Evolutionary conservation across 2,113 vertebrate species (phyloP).

Genomic region (Rostratula benghalensis): DNA sequence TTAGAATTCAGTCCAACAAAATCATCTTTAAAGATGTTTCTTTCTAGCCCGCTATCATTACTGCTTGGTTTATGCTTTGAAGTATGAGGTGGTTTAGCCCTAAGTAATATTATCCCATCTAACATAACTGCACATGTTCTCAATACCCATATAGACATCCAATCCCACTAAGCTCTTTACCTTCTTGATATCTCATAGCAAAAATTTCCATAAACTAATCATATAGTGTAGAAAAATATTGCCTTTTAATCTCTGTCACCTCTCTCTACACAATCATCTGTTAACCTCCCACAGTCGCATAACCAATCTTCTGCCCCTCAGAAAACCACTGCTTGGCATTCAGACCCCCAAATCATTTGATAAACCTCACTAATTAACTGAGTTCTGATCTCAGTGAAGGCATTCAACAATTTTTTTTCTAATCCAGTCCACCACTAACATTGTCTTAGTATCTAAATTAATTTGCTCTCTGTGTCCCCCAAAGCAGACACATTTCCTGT

Average conservation of each 20-base stretch:
- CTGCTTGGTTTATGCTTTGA: neutral
- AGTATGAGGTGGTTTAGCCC: neutral
- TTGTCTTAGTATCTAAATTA: neutral
- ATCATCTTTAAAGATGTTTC: neutral
- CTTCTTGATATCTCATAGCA: neutral
- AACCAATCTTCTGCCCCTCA: neutral
- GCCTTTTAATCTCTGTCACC: neutral
- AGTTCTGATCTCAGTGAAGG: neutral
- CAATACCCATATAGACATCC: neutral
- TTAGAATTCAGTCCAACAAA: neutral
- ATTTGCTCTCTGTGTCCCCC: neutral
- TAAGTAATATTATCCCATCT: neutral
- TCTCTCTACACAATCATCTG: neutral
- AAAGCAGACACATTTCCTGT: neutral
- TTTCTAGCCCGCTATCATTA: neutral
- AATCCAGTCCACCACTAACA: neutral
- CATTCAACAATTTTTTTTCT: neutral
- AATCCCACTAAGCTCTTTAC: slow-evolving; percentile 12
- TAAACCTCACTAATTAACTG: neutral
- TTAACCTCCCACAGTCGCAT: neutral
- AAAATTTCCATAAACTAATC: slow-evolving; percentile 9
- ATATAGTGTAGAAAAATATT: neutral
- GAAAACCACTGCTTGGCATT: neutral
- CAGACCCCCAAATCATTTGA: neutral
- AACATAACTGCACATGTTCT: neutral